Evolutionary conservation across 2,888 invertebrate species (phyloP), one percentile per base, ranked within the genome.

Genomic region (Pseudococcus longispinus): DNA sequence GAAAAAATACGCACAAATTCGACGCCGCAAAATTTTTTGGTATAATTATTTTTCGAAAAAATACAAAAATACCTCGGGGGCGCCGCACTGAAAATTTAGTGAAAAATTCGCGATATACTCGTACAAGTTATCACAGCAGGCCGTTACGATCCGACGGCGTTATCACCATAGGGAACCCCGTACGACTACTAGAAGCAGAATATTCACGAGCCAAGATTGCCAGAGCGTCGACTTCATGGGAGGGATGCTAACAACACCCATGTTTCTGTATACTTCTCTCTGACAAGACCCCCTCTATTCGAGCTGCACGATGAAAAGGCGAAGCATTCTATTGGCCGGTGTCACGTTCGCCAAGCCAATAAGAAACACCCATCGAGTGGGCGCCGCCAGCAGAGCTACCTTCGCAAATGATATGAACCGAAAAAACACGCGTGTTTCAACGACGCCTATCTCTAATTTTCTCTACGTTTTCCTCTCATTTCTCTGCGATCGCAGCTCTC

Each of bases 71-170:
- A 15, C 51, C 32, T 84, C 32, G 42, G n/a, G 32, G 70, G 29
- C 70, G 26, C 70, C 70, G 70, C 70, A 70, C 70, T 70, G 29
- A 70, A 70, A 70, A 70, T 70, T 70, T 70, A 20, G 15, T 29
- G 26, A 55, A 55, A 46, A 84, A 84, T 65, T 65, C 84, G 65
- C 85, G 85, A 77, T 46, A 26, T 74, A 60, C 29, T 42, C 74
- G 85, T 85, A 70, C 65, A 74, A 74, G 44, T 77, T 77, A 86
- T 86, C 86, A 86, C 86, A 86, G 86, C 77, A 80, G 74, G 86
- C 51, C 86, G 70, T 77, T 80, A 86, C 46, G 32, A 77, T 51
- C 80, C 77, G 77, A 86, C 77, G 44, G 51, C 77, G 77, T 86
- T 86, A 86, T 77, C 77, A 86, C 86, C 77, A 46, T 85, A 86